Conservation (phyloP, 1,140 invertebrate genomes). For the Cherax quadricarinatus region DNA sequence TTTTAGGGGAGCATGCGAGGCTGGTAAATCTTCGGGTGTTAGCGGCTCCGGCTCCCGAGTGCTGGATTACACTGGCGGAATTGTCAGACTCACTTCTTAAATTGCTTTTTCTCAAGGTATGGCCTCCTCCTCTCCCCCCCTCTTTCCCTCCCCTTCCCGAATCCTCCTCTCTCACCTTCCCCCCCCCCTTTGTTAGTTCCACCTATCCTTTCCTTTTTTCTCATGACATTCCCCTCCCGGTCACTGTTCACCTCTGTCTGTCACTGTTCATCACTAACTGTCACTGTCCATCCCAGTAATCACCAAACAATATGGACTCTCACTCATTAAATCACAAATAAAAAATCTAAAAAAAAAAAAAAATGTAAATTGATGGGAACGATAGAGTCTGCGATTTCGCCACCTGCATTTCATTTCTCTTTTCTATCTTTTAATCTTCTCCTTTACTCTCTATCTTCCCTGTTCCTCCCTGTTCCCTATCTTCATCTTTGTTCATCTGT, state of each 20-base stretch:
- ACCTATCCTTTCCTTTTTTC: background rate
- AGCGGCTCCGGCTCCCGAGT: background rate
- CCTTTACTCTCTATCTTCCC: background rate
- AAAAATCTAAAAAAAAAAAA: too few species aligned
- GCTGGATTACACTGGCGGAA: conserved; percentile 47
- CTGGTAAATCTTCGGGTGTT: too few species aligned
- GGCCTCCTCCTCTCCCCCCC: background rate
- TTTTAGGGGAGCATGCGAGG: too few species aligned
- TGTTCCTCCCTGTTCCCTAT: background rate
- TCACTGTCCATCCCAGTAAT: too few species aligned
- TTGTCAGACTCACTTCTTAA: conserved; percentile 55
- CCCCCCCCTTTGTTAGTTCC: background rate
- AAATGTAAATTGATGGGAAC: too few species aligned
- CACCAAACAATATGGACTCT: too few species aligned
- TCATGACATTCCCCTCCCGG: background rate
- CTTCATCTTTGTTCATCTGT: background rate
- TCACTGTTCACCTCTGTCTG: background rate
- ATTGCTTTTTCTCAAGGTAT: conserved; percentile 35
- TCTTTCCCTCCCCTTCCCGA: background rate
- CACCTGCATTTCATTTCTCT: background rate
- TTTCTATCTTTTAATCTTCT: background rate
- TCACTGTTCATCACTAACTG: too few species aligned
- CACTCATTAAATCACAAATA: too few species aligned
- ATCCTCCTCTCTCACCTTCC: background rate
- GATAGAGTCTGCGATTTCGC: too few species aligned